Evolutionary conservation across 2,797 vertebrate species (phyloP), one percentile per base, ranked within the genome.

Genomic region (Erethizon dorsatum): DNA sequence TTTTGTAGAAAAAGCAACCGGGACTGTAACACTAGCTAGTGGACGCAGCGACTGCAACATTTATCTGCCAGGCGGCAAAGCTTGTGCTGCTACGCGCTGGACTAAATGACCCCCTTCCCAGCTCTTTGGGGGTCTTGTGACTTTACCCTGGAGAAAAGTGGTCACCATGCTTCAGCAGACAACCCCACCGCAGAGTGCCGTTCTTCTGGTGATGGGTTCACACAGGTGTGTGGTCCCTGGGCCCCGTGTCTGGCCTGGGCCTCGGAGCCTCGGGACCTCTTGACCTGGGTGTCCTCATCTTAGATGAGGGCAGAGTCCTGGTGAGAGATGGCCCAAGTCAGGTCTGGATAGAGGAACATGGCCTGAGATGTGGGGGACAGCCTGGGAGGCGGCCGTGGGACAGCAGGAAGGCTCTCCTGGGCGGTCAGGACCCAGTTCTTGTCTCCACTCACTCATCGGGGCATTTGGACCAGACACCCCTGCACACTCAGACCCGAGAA

Each of bases 1-100:
- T 77, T 65, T 61, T 63, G 47, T 28, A 88, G 57, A 80, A 90
- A 78, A 90, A 80, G 54, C 89, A 94, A 75, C 45, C 26, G 47
- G 47, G 28, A 92, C 52, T 82, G 3, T 57, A 63, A 75, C 8
- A 28, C 41, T 45, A 31, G 67, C 10, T 47, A 3, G 1, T 67
- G 37, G 67, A 71, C 45, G 54, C 6, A 22, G 10, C 10, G 18
- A 67, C 6, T 13, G 10, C 7, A 18, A 41, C 17, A 26, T 88
- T 56, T 65, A 24, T 3, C 50, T 71, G 37, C 37, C 50, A 22
- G n/a, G 61, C 11, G 26, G 22, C 88, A 57, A 69, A 59, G 37
- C 22, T 24, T 61, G 12, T 57, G 10, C 20, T 73, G 37, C 91
- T 52, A n/a, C 56, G 24, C 63, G 33, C n/a, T 12, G n/a, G 24